Conservation (phyloP, 2,113 vertebrate species). For the Nyctibius bracteatus region DNA sequence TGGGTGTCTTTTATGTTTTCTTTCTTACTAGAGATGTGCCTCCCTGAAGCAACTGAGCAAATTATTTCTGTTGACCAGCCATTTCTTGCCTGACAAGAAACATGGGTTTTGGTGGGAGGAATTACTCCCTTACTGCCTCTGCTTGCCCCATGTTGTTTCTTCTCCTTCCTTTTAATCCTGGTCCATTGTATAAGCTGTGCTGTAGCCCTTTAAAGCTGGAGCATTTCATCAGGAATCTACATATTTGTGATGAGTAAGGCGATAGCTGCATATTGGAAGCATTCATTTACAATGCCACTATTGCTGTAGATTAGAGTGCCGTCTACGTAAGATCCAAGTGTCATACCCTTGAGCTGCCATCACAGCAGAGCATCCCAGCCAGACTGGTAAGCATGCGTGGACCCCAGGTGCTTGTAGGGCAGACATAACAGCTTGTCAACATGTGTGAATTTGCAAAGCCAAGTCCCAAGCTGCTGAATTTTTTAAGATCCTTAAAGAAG, state of each 20-base stretch:
- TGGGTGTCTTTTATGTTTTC: neutral
- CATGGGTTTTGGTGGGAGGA: neutral
- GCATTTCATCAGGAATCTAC: neutral
- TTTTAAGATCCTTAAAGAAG: neutral
- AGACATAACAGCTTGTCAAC: neutral
- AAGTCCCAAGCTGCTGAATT: neutral
- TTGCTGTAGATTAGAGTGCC: neutral
- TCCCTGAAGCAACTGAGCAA: neutral
- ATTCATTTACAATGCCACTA: neutral
- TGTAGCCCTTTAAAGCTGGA: neutral
- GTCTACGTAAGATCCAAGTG: neutral
- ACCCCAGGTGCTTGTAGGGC: neutral
- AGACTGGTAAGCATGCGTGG: rapidly evolving
- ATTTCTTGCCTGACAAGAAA: neutral
- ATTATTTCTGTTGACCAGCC: neutral
- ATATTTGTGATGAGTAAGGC: neutral
- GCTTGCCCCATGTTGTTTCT: neutral
- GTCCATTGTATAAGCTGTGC: neutral
- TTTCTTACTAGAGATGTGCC: neutral
- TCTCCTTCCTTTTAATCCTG: neutral
- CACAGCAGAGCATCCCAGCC: neutral
- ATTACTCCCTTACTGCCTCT: neutral
- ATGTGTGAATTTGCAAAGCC: neutral
- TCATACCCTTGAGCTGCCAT: neutral
- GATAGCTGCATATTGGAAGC: neutral